A percentile compares a stretch with the other conserved stretches of the same genome.
Evolutionary conservation across 2,113 vertebrate species (phyloP).

Genomic region (Psephotus haematonotus): DNA sequence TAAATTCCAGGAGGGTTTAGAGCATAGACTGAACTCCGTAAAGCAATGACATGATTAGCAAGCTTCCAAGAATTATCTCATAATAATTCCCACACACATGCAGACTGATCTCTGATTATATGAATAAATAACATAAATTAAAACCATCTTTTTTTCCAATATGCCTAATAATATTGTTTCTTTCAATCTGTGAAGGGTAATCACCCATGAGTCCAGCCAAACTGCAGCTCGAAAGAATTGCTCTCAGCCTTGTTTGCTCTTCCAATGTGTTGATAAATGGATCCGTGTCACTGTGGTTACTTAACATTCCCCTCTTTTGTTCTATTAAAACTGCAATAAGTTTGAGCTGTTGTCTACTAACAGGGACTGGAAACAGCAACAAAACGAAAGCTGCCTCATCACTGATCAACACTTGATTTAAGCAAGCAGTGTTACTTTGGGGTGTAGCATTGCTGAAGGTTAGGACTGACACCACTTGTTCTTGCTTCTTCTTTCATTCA

Average conservation of each 20-base stretch:
- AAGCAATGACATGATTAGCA: constrained; percentile 24
- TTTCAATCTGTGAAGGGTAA: neutral
- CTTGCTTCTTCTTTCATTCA: neutral
- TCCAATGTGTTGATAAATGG: neutral
- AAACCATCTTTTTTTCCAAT: constrained; percentile 36
- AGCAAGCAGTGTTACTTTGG: neutral
- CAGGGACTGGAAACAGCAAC: neutral
- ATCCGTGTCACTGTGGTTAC: neutral
- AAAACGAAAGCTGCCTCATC: accelerated
- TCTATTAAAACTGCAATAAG: neutral
- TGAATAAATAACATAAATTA: constrained; percentile 11
- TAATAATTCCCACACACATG: constrained; percentile 3
- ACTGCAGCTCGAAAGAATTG: neutral
- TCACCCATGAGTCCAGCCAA: neutral
- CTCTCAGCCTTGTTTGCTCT: neutral
- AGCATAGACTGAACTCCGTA: neutral
- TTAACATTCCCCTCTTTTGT: neutral
- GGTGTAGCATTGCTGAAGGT: neutral
- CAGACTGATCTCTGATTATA: constrained; percentile 12
- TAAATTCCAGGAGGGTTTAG: constrained; percentile 20
- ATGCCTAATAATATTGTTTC: neutral
- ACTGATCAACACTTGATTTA: neutral
- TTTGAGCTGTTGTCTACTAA: neutral
- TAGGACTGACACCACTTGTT: neutral
- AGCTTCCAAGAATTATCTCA: constrained; percentile 49